phyloP scores from a whole-genome alignment of 2,113 vertebrate species.

The Brachionichthys hirsutus region DNA sequence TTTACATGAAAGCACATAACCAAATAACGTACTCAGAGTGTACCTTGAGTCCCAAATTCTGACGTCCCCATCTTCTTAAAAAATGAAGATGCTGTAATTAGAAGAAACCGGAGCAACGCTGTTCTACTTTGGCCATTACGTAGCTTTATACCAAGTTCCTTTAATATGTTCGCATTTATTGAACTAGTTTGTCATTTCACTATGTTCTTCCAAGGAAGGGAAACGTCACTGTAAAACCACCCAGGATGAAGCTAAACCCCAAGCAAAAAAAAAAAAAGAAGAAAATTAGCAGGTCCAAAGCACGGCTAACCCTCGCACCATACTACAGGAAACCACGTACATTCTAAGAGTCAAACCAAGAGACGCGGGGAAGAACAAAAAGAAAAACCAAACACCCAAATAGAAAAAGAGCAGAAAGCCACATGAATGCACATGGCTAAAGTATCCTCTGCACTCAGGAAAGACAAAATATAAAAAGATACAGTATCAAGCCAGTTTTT shows the following conservation, averaged over 20 bases:
- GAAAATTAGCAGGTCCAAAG: constrained; percentile 68
- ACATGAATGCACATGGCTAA: constrained; percentile 66
- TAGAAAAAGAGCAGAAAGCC: constrained; percentile 72
- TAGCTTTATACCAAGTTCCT: constrained; percentile 41
- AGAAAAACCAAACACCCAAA: constrained; percentile 65
- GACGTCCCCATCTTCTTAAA: constrained; percentile 53
- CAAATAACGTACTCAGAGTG: constrained; percentile 72
- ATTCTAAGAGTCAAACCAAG: constrained; percentile 73
- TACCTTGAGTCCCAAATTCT: constrained; percentile 47
- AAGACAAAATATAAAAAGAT: constrained; percentile 75
- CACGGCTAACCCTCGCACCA: constrained; percentile 62
- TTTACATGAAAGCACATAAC: constrained; percentile 79
- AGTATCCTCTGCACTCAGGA: constrained; percentile 66
- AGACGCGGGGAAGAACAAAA: constrained; percentile 56
- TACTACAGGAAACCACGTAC: constrained; percentile 75
- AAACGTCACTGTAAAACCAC: constrained; percentile 54
- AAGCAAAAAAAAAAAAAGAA: too few species aligned
- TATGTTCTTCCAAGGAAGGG: constrained; percentile 40
- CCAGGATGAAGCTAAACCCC: constrained; percentile 61
- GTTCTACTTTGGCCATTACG: constrained; percentile 42
- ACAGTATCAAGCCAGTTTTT: constrained; percentile 71
- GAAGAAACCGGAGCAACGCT: constrained; percentile 58
- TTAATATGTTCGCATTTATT: constrained; percentile 34
- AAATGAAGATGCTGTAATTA: constrained; percentile 50
- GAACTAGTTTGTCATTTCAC: constrained; percentile 35